Evolutionary conservation across 2,888 invertebrate species (phyloP).

Genomic region (Drosophila pegasa): DNA sequence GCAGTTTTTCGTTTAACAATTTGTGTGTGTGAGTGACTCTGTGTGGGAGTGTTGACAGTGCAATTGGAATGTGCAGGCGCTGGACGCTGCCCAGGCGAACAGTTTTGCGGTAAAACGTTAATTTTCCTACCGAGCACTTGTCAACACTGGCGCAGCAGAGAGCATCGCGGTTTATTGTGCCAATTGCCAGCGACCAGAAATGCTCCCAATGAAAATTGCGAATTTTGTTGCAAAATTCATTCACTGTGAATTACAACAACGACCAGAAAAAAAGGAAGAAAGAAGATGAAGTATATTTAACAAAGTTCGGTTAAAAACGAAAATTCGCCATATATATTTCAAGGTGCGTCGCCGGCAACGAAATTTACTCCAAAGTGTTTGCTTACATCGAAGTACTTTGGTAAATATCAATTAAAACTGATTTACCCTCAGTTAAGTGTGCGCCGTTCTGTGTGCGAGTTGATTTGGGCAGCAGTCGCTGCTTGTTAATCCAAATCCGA

Average conservation of each 20-base stretch:
- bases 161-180: constrained; percentile 55
- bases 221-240: constrained; percentile 47
- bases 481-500: constrained; percentile 47
- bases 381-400: constrained; percentile 74
- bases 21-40: constrained; percentile 26
- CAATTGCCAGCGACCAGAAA: constrained; percentile 41
- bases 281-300: constrained; percentile 5
- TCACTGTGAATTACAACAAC: constrained; percentile 16
- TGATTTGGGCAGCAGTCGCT: constrained; percentile 8
- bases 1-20: constrained; percentile 78
- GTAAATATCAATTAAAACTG: constrained; percentile 79
- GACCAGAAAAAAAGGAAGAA: neutral
- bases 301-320: neutral
- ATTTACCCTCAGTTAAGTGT: constrained; percentile 55
- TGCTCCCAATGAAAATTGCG: constrained; percentile 42
- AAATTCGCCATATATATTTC: constrained; percentile 2
- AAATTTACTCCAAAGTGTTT: constrained; percentile 72
- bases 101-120: constrained; percentile 79
- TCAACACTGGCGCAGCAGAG: constrained; percentile 68
- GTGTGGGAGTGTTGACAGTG: constrained; percentile 71
- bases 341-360: constrained; percentile 13
- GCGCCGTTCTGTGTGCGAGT: constrained; percentile 8
- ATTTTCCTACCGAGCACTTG: constrained; percentile 74
- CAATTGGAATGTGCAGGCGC: constrained; percentile 66
- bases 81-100: constrained; percentile 54